Conservation (phyloP, 2,797 vertebrate genomes). For the Melanotaenia boesemani region DNA sequence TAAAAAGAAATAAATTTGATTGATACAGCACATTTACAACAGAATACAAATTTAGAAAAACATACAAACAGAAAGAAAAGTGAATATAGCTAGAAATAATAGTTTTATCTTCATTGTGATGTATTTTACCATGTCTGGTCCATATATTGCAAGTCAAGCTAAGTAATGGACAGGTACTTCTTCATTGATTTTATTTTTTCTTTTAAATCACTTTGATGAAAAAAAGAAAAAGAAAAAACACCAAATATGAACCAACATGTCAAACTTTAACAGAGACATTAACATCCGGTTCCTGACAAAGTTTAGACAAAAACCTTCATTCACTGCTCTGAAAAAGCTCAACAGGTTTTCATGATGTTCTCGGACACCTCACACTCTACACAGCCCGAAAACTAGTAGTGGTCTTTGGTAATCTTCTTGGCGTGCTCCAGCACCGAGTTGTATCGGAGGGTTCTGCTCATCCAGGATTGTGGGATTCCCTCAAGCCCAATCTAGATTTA, state of each 20-base stretch:
- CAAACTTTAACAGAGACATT: constrained; percentile 69
- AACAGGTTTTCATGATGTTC: constrained; percentile 44
- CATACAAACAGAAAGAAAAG: not conserved
- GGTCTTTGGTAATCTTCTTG: constrained; percentile 69
- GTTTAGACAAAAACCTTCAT: constrained; percentile 82
- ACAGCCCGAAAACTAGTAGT: constrained; percentile 41
- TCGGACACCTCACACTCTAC: not conserved
- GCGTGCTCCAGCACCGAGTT: constrained; percentile 66
- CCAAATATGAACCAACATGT: constrained; percentile 51
- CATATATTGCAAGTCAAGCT: not conserved
- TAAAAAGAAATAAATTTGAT: not conserved
- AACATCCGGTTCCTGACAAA: constrained; percentile 71
- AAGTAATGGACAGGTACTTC: not conserved
- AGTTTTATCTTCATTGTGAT: not conserved
- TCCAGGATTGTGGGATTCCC: constrained; percentile 79
- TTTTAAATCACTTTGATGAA: not conserved
- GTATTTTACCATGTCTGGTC: not conserved
- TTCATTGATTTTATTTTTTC: not conserved
- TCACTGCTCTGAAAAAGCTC: constrained; percentile 64
- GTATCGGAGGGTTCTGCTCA: constrained; percentile 70
- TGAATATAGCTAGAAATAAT: not conserved
- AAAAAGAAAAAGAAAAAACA: constrained; percentile 9
- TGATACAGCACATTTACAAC: not conserved
- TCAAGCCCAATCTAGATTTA: constrained; percentile 72
- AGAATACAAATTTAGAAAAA: not conserved